phyloP scores from a whole-genome alignment of 2,888 invertebrate species.

The Dolichomitus sp. region DNA sequence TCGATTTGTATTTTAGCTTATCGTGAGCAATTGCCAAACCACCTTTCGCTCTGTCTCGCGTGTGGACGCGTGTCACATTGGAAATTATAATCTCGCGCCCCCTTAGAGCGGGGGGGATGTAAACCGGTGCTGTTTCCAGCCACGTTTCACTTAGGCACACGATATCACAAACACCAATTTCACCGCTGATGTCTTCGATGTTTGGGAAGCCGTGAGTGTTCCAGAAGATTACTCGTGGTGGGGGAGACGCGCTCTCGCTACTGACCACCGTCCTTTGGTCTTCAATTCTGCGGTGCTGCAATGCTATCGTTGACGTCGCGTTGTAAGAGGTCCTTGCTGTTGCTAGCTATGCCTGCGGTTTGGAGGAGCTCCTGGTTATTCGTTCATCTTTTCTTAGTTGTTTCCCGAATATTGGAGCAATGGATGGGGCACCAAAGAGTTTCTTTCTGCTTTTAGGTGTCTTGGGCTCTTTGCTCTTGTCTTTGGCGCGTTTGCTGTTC shows the following conservation, averaged over 20 bases:
- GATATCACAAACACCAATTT: background rate
- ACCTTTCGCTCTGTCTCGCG: background rate
- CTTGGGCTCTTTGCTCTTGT: background rate
- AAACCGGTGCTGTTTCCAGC: background rate
- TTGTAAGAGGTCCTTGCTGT: background rate
- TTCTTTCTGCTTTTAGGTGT: background rate
- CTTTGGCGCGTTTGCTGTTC: slow-evolving; percentile 5
- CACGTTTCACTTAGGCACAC: background rate
- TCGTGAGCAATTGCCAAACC: slow-evolving; percentile 1
- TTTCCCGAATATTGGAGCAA: background rate
- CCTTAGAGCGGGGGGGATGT: background rate
- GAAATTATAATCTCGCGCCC: background rate
- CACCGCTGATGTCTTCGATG: background rate
- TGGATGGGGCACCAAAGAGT: background rate
- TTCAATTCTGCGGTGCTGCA: too few species aligned
- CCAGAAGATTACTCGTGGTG: background rate
- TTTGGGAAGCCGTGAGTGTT: slow-evolving; percentile 1
- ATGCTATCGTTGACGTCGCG: too few species aligned
- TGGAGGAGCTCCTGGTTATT: background rate
- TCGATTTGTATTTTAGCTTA: background rate
- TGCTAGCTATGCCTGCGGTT: background rate
- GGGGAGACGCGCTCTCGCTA: too few species aligned
- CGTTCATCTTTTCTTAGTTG: background rate
- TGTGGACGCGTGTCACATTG: background rate
- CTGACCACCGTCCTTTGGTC: too few species aligned